phyloP scores from a whole-genome alignment of 2,113 vertebrate species.

The Nothocercus nigrocapillus region DNA sequence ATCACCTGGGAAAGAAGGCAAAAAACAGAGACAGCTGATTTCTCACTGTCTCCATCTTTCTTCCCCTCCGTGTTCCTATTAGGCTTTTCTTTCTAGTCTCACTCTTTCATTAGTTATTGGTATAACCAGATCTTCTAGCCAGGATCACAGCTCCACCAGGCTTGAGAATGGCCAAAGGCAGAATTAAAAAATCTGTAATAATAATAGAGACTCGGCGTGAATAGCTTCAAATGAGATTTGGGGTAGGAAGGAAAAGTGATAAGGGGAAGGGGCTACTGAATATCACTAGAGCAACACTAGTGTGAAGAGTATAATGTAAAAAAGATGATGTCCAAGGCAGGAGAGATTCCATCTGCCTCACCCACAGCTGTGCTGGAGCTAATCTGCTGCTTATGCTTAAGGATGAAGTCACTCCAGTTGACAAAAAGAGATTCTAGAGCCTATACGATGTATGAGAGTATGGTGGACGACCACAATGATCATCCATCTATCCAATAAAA shows the following conservation, averaged over 20 bases:
- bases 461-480: not conserved
- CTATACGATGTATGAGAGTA: not conserved
- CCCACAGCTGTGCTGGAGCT: not conserved
- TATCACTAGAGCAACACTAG: not conserved
- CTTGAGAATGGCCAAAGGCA: not conserved
- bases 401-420: not conserved
- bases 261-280: not conserved
- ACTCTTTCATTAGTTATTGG: not conserved
- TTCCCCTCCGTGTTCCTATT: not conserved
- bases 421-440: not conserved
- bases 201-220: not conserved
- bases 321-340: not conserved
- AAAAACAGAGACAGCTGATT: constrained; percentile 38
- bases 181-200: not conserved
- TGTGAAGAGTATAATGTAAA: not conserved
- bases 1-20: constrained; percentile 37
- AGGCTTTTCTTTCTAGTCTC: not conserved
- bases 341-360: not conserved
- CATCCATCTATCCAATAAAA: not conserved
- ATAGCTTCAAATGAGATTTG: not conserved
- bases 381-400: not conserved
- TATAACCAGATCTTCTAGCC: not conserved
- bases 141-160: not conserved
- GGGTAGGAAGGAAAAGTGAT: not conserved
- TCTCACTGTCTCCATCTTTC: constrained; percentile 39